A percentile compares a stretch with the other conserved stretches of the same genome.
Evolutionary conservation across 2,888 invertebrate species (phyloP).

Genomic region (Oscheius myriophilus): DNA sequence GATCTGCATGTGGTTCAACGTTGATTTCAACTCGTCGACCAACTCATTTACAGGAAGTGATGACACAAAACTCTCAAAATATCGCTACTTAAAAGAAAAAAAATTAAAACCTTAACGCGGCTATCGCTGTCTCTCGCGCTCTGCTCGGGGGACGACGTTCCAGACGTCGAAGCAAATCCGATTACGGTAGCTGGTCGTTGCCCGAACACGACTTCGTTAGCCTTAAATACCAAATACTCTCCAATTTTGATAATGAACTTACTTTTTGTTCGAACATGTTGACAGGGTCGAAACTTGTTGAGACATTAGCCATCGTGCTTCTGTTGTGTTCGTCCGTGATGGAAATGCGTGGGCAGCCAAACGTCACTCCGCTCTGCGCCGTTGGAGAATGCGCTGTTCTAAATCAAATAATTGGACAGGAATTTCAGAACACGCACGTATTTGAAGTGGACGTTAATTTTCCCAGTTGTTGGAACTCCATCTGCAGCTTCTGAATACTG

Average conservation of each 20-base stretch:
- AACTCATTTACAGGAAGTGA: conserved; percentile 44
- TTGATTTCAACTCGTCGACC: conserved; percentile 40
- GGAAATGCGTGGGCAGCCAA: conserved; percentile 60
- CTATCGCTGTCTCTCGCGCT: conserved; percentile 21
- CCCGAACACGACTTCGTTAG: conserved; percentile 56
- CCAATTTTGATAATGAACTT: background rate
- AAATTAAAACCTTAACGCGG: conserved; percentile 21
- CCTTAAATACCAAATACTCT: conserved; percentile 26
- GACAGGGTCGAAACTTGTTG: conserved; percentile 59
- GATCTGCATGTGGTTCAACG: conserved; percentile 45
- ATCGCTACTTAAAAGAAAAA: background rate
- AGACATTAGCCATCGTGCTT: conserved; percentile 46
- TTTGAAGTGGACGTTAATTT: conserved; percentile 21
- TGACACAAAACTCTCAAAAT: conserved; percentile 46
- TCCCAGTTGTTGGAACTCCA: conserved; percentile 63
- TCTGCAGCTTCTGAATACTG: conserved; percentile 56
- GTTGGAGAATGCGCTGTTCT: conserved; percentile 18
- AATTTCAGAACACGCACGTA: conserved; percentile 6
- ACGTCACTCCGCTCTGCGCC: conserved; percentile 19
- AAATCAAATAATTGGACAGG: background rate
- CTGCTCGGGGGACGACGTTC: conserved; percentile 52
- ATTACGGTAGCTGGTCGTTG: conserved; percentile 66
- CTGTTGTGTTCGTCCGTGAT: conserved; percentile 69
- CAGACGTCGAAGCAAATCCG: conserved; percentile 54
- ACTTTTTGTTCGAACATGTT: conserved; percentile 42